Evolutionary conservation across 2,797 vertebrate genomes (phyloP).

Genomic region (Liasis olivaceus): DNA sequence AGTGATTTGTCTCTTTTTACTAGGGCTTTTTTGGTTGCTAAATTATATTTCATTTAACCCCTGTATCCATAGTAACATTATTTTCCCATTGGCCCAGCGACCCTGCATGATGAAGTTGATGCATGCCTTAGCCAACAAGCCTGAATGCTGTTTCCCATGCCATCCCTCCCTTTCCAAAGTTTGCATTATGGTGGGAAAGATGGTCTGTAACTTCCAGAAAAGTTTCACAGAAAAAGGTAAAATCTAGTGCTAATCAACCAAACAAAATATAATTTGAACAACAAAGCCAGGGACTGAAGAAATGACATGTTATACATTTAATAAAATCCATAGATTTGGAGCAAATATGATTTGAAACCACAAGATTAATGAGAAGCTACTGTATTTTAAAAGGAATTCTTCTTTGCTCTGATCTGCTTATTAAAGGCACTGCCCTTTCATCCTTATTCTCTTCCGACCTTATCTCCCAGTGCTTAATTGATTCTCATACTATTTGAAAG

Average conservation of each 20-base stretch:
- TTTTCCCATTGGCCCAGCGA: constrained; percentile 57
- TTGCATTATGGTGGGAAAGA: constrained; percentile 48
- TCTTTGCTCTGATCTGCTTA: constrained; percentile 52
- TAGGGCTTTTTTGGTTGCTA: constrained; percentile 52
- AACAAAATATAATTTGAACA: constrained; percentile 53
- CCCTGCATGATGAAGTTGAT: constrained; percentile 56
- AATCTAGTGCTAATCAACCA: constrained; percentile 55
- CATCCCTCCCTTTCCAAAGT: constrained; percentile 46
- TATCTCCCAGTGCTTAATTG: constrained; percentile 54
- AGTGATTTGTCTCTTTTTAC: constrained; percentile 66
- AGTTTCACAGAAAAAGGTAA: constrained; percentile 24
- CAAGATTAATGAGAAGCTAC: constrained; percentile 38
- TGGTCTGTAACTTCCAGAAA: constrained; percentile 40
- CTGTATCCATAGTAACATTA: constrained; percentile 68
- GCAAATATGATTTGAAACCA: background rate
- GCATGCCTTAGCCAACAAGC: constrained; percentile 57
- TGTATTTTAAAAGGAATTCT: constrained; percentile 45
- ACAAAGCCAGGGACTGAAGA: constrained; percentile 15
- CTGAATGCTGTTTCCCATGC: constrained; percentile 41
- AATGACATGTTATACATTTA: constrained; percentile 47
- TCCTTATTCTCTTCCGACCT: constrained; percentile 42
- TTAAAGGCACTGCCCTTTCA: constrained; percentile 52
- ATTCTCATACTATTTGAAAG: constrained; percentile 66
- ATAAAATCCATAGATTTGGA: background rate
- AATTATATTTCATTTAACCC: constrained; percentile 63